Base-by-base conservation (phyloP, 1,140 invertebrate genomes). In the Drosophila elegans region DNA sequence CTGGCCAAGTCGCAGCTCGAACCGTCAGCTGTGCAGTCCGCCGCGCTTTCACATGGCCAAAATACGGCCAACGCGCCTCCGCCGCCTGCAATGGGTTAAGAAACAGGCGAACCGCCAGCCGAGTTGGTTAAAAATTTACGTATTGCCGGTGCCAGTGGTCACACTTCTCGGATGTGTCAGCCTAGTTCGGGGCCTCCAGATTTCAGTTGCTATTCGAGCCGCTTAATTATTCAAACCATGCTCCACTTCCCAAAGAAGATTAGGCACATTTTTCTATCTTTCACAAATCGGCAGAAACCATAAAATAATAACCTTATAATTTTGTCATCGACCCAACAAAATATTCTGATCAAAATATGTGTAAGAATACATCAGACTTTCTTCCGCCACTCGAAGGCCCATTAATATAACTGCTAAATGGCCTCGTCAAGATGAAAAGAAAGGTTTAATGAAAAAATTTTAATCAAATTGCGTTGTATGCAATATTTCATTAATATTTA, bases 11-110 rank as follows among this genome's bases (percentile, higher is more conserved):
- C 77, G 61, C 91, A 92, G 52, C 67, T 78, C 62, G 90, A 75
- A 55, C 79, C 74, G 49, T 74, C 69, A 66, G 91, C 85, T 72
- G 84, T 90, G 78, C 91, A 92, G 54, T 92, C 91, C 39, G 16
- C 59, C 49, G 79, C 54, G 53, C 53, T 74, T 66, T 86, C 78
- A 90, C 91, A 92, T 91, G 91, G 82, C 91, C 91, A 92, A 69
- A 80, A 62, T 38, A 88, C 72, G 52, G 86, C 90, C 63, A 61
- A 62, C 45, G 54, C 83, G 73, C 79, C 83, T 53, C 79, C 75
- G 52, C 56, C 71, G 54, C 83, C 83, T 86, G 46, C 25, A 75
- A 84, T 48, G 32, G 42, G 13, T 56, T 39, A 49, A 39, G 13
- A 13, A 44, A 27, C 29, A 25, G 48, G 34, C 25, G 11, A 45